Evolutionary conservation across 53 echinoderm and acorn worm species (phyloP), one percentile per base, ranked within the genome.

Genomic region (Zoroaster sp.): DNA sequence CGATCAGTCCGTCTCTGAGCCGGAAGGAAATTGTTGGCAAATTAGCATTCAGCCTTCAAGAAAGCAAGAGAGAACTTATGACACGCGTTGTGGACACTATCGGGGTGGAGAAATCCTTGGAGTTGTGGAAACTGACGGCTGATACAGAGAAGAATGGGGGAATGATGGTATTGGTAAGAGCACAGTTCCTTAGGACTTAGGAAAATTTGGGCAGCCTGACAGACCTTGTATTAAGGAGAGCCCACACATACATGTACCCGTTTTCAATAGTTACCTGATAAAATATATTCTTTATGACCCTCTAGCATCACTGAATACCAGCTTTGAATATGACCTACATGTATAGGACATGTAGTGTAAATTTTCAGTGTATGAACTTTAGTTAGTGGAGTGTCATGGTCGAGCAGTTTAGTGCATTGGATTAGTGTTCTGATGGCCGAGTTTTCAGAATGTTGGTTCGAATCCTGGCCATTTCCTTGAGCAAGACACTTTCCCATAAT

Each of bases 131-230:
- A 53, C 42, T 91, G 33, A 95, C 95, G 0, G 87, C 73, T 18
- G 88, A 97, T 28, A 86, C 92, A 0, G 98, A 97, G 68, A 80
- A 94, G 54, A 69, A 73, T 76, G 98, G 98, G 0, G 98, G 97
- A n/a, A 92, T 97, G 94, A 86, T 96, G 96, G 86, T 88, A 14
- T 66, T 80, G 86, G 96, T 96, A 89, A 87, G 94, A 77, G 2
- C 21, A 33, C 10, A 4, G 21, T 88, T 15, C 8, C 44, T 13
- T 9, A 68, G 31, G 21, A 20, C 18, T 68, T 68, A 11, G 30
- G 73, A 13, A 75, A 3, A 74, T 37, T 40, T 40, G 4, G 41
- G 12, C 13, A 10, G 3, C 42, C 14, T 34, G 31, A 68, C 1
- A 4, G 35, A 23, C 25, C 3, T 5, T 69, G 32, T 35, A 30